These are phyloP conservation scores for Microcebus lehilahytsara DNA, from an alignment of 2,113 vertebrate species.

Conservation along the genomic window DNA sequence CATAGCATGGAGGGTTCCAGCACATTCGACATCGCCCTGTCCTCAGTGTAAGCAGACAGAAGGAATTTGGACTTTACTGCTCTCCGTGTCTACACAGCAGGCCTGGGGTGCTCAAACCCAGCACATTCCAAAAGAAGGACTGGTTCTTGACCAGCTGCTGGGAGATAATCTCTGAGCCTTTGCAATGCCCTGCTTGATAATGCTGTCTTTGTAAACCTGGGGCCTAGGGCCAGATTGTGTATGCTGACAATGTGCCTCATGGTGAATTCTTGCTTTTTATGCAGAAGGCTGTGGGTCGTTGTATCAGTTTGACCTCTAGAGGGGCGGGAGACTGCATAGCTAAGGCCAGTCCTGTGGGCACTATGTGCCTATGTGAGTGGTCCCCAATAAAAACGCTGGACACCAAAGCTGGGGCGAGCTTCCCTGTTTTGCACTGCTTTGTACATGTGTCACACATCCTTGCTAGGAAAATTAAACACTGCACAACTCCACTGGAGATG, in stretches of 20 bases:
- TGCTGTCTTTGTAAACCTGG: background rate
- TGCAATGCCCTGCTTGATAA: background rate
- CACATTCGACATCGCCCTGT: background rate
- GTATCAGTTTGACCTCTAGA: background rate
- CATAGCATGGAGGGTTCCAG: background rate
- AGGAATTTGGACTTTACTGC: background rate
- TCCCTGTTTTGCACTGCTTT: background rate
- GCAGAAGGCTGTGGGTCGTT: background rate
- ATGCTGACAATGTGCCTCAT: background rate
- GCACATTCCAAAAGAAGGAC: background rate
- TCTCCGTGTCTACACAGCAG: background rate
- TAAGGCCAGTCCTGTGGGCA: background rate
- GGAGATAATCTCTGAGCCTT: background rate
- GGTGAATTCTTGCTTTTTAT: background rate
- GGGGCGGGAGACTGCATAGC: background rate
- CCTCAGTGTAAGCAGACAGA: background rate
- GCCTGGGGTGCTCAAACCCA: background rate
- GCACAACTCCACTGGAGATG: background rate
- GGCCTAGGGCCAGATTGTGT: background rate
- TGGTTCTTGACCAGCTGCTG: background rate
- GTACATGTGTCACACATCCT: background rate
- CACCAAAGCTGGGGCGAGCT: background rate
- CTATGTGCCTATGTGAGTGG: background rate
- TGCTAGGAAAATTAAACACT: background rate
- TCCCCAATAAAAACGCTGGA: background rate